Base-by-base conservation (phyloP, 2,797 vertebrate species). In the Bradypus variegatus region DNA sequence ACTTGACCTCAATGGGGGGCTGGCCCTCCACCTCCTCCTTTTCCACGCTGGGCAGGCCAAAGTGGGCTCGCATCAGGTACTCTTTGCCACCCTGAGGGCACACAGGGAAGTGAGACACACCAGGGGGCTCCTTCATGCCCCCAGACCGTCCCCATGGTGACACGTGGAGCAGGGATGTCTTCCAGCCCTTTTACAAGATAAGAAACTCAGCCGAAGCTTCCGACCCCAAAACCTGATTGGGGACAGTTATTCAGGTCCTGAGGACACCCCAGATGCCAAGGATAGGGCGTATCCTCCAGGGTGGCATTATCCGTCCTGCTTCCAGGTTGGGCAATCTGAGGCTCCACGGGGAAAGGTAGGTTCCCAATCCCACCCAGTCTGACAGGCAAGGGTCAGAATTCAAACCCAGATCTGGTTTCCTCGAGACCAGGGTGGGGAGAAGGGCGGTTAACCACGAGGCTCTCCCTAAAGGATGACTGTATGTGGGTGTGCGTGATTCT, bases 31-130 rank as follows among this genome's bases (percentile, higher is more conserved):
- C 62, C 65, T 99, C 98, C 86, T 98, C 97, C 0, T 98, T 99
- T 95, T 99, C 98, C 96, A 99, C 98, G 1, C 99, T 99, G 79
- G 99, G 99, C 72, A 99, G 98, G 73, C 99, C 98, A 75, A 99
- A 99, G 94, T 99, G 99, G 50, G 99, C 99, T 0, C 99, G 98
- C 98, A 99, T 98, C 90, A 99, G 97, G 95, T 98, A 99, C 96
- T 99, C 99, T 96, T 98, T 99, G 2, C 98, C 98, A 1, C 99
- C 99, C 99, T 98, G 93, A 2, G 73, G 62, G 77, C 23, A 95
- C 45, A 94, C 1, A 38, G 38, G 82, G 45, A 9, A n/a, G 31
- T 93, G 27, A 95, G 73, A 82, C 55, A 79, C 13, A 36, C 1
- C 2, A 62, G 1, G 67, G 14, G 8, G 1, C 8, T 4, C 25